Base-by-base conservation (phyloP, 2,888 invertebrate species). In the Sceliomorpha sp. region DNA sequence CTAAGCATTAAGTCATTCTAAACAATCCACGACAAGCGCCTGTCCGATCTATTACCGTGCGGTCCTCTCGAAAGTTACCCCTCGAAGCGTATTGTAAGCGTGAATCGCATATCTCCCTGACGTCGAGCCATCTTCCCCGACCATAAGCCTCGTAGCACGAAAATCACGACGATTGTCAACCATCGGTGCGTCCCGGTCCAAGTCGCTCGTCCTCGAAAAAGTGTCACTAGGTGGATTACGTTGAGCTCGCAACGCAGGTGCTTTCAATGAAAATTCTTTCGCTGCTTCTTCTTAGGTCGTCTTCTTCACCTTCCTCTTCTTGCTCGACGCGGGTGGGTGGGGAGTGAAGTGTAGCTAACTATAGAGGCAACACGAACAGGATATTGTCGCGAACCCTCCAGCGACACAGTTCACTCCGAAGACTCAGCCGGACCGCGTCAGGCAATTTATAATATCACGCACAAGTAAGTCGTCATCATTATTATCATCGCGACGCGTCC, bases 371-470 rank as follows among this genome's bases (percentile, higher is more conserved):
- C 76, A 74, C 76, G 75, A 74, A 75, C 77, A 82, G 80, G 83
- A 86, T 83, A 84, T 85, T 83, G 83, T 84, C 82, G 85, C 76
- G 73, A 76, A 76, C 71, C 70, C 78, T 86, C 83, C 85, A 83
- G 83, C 78, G 80, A 80, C 80, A 86, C 86, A 87, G 87, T 87
- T 81, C 81, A 77, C 80, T 80, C 75, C 81, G 85, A 81, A 80
- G 77, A 72, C 81, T 81, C 87, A 80, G 71, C 78, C 82, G 68
- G 83, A 79, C 73, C 83, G 78, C 82, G 81, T 79, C 84, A 73
- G 58, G 55, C 70, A 60, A 72, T 73, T 50, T 34, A 64, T 58
- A 47, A 72, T 42, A n/a, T 55, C 45, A 64, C 53, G 34, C 10
- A 63, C 72, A 73, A 67, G 74, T 75, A 73, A 73, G 73, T 74